phyloP scores from a whole-genome alignment of 2,113 vertebrate genomes.

The Hirundichthys speculiger region DNA sequence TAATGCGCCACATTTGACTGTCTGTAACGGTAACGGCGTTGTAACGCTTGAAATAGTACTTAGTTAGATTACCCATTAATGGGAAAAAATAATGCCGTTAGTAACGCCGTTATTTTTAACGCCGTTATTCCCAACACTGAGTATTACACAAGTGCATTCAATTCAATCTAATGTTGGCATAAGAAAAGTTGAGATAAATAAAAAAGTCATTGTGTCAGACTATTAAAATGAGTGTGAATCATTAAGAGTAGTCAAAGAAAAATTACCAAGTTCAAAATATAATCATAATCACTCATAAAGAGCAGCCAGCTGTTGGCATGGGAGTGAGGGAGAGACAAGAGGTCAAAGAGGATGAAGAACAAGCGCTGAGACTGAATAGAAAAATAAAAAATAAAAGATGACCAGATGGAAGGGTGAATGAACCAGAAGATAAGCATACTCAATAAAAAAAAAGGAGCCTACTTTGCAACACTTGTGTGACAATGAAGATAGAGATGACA shows the following conservation, averaged over 20 bases:
- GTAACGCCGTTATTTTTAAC: too few relatives aligned
- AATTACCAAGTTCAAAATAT: conserved; percentile 23
- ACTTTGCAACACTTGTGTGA: background rate
- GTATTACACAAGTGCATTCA: too few relatives aligned
- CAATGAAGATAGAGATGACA: background rate
- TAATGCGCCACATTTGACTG: too few relatives aligned
- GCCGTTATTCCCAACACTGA: too few relatives aligned
- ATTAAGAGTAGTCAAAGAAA: conserved; percentile 26
- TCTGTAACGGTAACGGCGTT: too few relatives aligned
- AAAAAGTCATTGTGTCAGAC: background rate
- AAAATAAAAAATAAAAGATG: conserved; percentile 26
- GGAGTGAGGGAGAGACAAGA: conserved; percentile 46
- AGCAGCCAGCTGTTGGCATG: conserved; percentile 46
- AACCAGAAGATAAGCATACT: conserved; percentile 3
- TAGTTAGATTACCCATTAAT: too few relatives aligned
- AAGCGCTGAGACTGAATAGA: conserved; percentile 26
- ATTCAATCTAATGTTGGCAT: too few relatives aligned
- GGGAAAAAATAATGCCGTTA: too few relatives aligned
- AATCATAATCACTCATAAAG: conserved; percentile 58
- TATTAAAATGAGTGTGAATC: conserved; percentile 12
- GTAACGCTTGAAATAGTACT: too few relatives aligned
- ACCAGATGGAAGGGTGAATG: background rate
- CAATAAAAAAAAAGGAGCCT: conserved; percentile 11
- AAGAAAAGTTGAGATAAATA: too few relatives aligned
- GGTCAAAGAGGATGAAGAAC: conserved; percentile 43